Conservation (phyloP, 2,113 vertebrate species). For the Campylorhamphus procurvoides region DNA sequence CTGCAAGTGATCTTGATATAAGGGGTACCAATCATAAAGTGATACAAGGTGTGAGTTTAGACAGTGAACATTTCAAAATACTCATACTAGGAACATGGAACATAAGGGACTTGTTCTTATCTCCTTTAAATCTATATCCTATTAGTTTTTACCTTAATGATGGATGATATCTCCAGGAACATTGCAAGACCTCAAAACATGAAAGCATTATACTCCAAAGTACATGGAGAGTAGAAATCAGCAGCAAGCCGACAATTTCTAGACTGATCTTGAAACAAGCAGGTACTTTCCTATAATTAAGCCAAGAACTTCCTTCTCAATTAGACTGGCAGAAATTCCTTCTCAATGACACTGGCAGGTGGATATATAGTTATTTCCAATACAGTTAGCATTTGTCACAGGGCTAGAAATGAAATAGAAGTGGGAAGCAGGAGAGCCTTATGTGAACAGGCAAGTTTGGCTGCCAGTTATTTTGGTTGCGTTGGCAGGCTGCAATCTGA, state of each 20-base stretch:
- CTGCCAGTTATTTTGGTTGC: slow-evolving; percentile 7
- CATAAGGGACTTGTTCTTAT: background rate
- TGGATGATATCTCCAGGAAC: background rate
- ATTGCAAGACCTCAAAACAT: background rate
- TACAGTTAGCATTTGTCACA: background rate
- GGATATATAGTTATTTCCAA: slow-evolving; percentile 20
- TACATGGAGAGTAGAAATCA: background rate
- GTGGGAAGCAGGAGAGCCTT: background rate
- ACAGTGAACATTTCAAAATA: background rate
- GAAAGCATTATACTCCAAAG: background rate
- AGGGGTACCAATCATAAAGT: background rate
- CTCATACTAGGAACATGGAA: background rate
- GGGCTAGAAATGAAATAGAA: background rate
- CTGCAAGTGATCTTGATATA: background rate
- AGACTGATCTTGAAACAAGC: slow-evolving; percentile 30
- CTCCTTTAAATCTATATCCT: background rate
- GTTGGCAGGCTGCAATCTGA: background rate
- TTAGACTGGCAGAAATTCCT: slow-evolving; percentile 8
- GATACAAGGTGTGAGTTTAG: background rate
- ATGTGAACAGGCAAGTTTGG: background rate
- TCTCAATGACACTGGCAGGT: slow-evolving; percentile 16
- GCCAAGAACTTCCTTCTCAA: slow-evolving; percentile 18
- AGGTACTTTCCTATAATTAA: slow-evolving; percentile 23
- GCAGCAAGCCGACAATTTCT: slow-evolving; percentile 7
- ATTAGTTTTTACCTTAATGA: background rate